Conservation (phyloP, 1,140 invertebrate species). For the Heterodera schachtii region DNA sequence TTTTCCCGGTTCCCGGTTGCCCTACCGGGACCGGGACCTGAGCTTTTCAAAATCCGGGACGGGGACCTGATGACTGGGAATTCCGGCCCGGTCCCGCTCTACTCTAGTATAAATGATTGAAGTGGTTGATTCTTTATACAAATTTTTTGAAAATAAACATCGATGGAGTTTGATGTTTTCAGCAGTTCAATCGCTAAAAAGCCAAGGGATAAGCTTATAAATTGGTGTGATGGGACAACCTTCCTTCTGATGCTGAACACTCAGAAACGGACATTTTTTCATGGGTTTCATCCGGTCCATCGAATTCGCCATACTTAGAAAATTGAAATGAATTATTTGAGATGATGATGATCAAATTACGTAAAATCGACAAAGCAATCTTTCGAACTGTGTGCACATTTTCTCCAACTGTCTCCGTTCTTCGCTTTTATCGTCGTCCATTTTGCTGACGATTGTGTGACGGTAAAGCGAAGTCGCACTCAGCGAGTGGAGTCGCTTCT, state of each 20-base stretch:
- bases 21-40: too few species aligned
- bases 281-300: constrained; percentile 15
- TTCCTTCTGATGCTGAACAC: neutral
- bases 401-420: constrained; percentile 1
- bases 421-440: neutral
- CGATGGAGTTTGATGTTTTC: too few species aligned
- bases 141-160: too few species aligned
- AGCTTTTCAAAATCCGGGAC: too few species aligned
- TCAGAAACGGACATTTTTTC: neutral
- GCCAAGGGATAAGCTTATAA: neutral
- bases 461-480: neutral
- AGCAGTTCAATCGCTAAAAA: neutral
- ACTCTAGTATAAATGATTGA: too few species aligned
- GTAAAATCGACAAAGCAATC: constrained; percentile 17
- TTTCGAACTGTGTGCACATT: neutral
- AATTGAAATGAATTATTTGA: too few species aligned
- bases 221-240: neutral
- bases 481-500: neutral
- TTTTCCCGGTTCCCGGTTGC: too few species aligned
- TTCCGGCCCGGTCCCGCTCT: too few species aligned
- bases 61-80: too few species aligned
- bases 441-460: neutral
- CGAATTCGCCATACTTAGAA: constrained; percentile 30
- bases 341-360: neutral
- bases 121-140: too few species aligned